Evolutionary conservation across 2,797 vertebrate species (phyloP), one percentile per base, ranked within the genome.

Genomic region (Coregonus suidteri): DNA sequence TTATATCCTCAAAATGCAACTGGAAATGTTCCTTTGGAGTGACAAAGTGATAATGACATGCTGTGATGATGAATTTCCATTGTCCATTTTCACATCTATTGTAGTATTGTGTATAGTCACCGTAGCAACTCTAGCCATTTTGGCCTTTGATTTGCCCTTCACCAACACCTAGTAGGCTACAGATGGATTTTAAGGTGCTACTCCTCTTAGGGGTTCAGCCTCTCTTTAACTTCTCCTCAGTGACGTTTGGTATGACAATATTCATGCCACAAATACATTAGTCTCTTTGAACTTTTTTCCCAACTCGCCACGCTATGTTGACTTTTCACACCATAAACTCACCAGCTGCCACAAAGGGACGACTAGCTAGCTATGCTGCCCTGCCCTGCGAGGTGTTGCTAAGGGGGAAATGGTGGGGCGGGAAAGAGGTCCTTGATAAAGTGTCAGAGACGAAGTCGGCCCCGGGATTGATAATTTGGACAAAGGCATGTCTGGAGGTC

Each of bases 291-390:
- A n/a, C 82, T 76, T 67, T 80, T 71, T 59, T 68, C 75, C 74
- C 79, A 54, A 76, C 74, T 53, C 68, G 73, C 77, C 82, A 65
- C 68, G 51, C 68, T 6, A 16, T 89, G 81, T 88, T 89, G 81
- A 88, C 86, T 87, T 88, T 81, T 89, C 88, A 84, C 88, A 86
- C 88, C 80, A 75, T 89, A 85, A 87, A 88, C 74, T 75, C 37
- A 64, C 64, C 76, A 72, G 78, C 80, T 73, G 76, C 73, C 59
- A 74, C 79, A 59, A 72, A 56, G 76, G 66, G 59, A 64, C 3
- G 20, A 68, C 4, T 15, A 30, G 34, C 30, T 15, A 1, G 13
- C 66, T 47, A 47, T 9, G 41, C 41, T 68, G 66, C 13, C 34
- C 31, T 6, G 15, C 59, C 59, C 59, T 25, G 59, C 1, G 66